Evolutionary conservation across 1,140 invertebrate genomes (phyloP).

Genomic region (Heterodera schachtii): DNA sequence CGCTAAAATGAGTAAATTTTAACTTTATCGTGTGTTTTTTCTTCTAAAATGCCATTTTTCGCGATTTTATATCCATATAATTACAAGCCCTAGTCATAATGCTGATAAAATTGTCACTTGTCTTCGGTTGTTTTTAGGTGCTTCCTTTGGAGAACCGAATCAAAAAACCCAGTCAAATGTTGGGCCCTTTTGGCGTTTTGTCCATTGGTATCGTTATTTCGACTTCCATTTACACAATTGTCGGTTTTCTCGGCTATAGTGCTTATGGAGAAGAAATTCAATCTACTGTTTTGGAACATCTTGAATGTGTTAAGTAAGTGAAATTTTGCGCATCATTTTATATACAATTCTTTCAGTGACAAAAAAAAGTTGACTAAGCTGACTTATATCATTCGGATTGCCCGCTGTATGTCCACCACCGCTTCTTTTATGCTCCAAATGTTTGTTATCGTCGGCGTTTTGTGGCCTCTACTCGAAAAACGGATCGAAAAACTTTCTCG

Average conservation of each 20-base stretch:
- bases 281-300: no score
- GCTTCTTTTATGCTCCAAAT: slow-evolving; percentile 78
- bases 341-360: no score
- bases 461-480: slow-evolving; percentile 74
- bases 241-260: slow-evolving; percentile 64
- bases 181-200: slow-evolving; percentile 56
- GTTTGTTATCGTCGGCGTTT: slow-evolving; percentile 86
- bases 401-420: slow-evolving; percentile 67
- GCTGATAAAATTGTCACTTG: neutral
- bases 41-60: no score
- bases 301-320: no score
- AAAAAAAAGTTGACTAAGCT: no score
- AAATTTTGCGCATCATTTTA: no score
- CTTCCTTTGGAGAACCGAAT: slow-evolving; percentile 59
- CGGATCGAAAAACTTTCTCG: slow-evolving; percentile 53
- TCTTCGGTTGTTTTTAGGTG: slow-evolving; percentile 36
- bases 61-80: no score
- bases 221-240: slow-evolving; percentile 50
- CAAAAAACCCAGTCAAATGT: slow-evolving; percentile 53
- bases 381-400: slow-evolving; percentile 30
- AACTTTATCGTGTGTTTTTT: no score
- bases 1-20: no score
- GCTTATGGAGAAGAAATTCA: slow-evolving; percentile 53
- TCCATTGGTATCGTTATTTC: slow-evolving; percentile 59
- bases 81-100: neutral